Conservation (phyloP, 2,888 invertebrate species). For the Ormia ochracea region DNA sequence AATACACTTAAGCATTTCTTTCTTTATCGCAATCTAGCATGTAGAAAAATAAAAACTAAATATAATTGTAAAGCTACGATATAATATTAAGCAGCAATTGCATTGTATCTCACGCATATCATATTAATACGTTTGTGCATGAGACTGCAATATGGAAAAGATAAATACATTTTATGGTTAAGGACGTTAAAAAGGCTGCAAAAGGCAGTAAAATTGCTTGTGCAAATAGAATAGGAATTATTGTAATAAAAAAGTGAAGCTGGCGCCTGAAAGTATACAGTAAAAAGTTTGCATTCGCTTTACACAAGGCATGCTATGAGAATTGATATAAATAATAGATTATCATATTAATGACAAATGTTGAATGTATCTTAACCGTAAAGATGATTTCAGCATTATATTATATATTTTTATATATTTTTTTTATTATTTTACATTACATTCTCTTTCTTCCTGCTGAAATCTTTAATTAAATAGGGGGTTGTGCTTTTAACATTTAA, state of each 20-base stretch:
- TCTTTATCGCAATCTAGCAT: not conserved
- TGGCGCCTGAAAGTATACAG: slow-evolving; percentile 16
- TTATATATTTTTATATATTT: no score
- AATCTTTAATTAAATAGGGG: no score
- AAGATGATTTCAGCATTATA: no score
- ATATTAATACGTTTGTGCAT: not conserved
- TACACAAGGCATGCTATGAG: not conserved
- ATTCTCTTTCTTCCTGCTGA: no score
- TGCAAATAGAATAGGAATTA: not conserved
- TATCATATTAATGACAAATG: not conserved
- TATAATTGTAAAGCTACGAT: not conserved
- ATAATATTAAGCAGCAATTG: not conserved
- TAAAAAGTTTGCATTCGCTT: not conserved
- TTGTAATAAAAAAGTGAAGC: not conserved
- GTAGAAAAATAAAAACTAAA: no score
- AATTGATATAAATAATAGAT: not conserved
- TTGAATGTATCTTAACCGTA: no score
- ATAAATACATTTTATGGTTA: slow-evolving; percentile 13
- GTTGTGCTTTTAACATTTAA: no score
- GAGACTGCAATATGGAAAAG: slow-evolving; percentile 1
- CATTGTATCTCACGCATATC: not conserved
- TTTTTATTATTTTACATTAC: no score
- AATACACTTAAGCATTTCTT: no score
- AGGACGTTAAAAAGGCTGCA: not conserved
- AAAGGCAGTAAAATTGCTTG: not conserved